phyloP scores from a whole-genome alignment of 2,113 vertebrate species.

The Brevimyrus niger region DNA sequence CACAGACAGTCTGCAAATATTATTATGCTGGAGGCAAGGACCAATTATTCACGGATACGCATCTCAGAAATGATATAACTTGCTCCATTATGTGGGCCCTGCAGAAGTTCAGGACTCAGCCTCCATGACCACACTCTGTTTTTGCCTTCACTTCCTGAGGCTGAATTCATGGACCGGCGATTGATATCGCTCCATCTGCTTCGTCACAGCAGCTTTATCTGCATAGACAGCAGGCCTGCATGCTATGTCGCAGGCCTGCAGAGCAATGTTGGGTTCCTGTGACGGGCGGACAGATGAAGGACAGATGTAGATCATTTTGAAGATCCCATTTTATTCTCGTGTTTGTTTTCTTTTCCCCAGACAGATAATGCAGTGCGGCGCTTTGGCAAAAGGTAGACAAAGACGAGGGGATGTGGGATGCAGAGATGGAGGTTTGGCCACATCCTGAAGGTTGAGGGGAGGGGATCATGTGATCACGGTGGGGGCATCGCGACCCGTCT shows the following conservation, averaged over 20 bases:
- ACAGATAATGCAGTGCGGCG: background rate
- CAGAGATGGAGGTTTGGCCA: background rate
- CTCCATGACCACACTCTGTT: slow-evolving; percentile 23
- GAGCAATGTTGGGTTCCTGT: background rate
- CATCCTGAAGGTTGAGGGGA: slow-evolving; percentile 27
- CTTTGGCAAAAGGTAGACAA: background rate
- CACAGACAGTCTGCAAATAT: slow-evolving; percentile 14
- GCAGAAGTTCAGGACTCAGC: slow-evolving; percentile 6
- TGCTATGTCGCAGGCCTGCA: background rate
- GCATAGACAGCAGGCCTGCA: background rate
- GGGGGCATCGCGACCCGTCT: slow-evolving; percentile 75
- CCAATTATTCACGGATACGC: slow-evolving; percentile 15
- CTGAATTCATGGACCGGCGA: slow-evolving; percentile 15
- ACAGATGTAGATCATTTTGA: background rate
- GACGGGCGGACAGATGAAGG: background rate
- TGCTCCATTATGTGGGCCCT: slow-evolving; percentile 22
- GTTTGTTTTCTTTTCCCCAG: background rate
- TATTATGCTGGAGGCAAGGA: slow-evolving; percentile 10
- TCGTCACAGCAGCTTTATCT: background rate
- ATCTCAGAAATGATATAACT: slow-evolving; percentile 26
- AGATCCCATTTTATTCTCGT: slow-evolving; percentile 42
- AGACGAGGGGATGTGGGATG: background rate
- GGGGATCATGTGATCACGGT: slow-evolving; percentile 88
- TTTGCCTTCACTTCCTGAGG: slow-evolving; percentile 13
- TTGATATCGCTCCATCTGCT: slow-evolving; percentile 20